Evolutionary conservation across 2,113 vertebrate species (phyloP).

Genomic region (Elachura formosa): DNA sequence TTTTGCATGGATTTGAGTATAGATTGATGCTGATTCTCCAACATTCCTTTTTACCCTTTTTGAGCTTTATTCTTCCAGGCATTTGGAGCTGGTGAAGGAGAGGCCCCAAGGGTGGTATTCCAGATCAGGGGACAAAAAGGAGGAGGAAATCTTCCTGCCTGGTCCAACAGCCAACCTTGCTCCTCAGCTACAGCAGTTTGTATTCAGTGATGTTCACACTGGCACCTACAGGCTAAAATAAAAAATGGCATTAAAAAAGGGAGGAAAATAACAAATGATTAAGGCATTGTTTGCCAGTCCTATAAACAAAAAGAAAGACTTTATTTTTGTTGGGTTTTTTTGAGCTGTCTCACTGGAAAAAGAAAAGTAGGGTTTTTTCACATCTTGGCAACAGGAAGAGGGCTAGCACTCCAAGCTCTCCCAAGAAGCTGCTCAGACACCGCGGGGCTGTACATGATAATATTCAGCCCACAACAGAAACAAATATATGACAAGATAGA

Average conservation of each 20-base stretch:
- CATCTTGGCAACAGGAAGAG: neutral
- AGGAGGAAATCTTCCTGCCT: neutral
- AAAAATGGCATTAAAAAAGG: neutral
- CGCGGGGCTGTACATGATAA: rapidly evolving
- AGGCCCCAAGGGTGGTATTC: neutral
- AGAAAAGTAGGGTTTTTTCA: neutral
- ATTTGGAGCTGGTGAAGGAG: neutral
- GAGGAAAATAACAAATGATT: neutral
- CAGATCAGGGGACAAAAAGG: neutral
- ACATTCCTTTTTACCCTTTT: rapidly evolving
- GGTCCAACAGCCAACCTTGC: rapidly evolving
- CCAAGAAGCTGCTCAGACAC: neutral
- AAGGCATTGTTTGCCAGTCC: neutral
- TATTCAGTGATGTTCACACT: neutral
- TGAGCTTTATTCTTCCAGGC: neutral
- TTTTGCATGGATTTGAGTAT: neutral
- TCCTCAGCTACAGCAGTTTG: neutral
- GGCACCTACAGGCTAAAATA: neutral
- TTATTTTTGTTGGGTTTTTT: no score
- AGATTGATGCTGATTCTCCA: neutral
- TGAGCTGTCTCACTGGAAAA: neutral
- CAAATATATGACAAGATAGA: neutral
- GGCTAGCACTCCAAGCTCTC: neutral
- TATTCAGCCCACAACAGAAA: neutral
- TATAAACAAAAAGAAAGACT: neutral